These are phyloP conservation scores for Phasia obesa DNA, from an alignment of 2,888 invertebrate genomes.

Conservation along the genomic window DNA sequence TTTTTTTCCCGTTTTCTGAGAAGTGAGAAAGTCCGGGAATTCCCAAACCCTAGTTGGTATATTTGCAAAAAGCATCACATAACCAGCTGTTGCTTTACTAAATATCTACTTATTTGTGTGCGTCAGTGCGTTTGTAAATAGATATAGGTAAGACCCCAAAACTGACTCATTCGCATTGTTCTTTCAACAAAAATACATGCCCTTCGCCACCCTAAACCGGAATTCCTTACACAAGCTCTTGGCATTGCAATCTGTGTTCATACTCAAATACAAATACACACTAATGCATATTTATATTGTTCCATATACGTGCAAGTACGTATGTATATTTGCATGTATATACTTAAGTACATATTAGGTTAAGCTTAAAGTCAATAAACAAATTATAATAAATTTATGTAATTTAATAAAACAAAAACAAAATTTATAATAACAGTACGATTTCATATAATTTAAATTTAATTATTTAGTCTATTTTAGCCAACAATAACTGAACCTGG, in stretches of 20 bases:
- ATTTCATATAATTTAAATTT: too few relatives aligned
- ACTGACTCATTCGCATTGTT: slow-evolving; percentile 34
- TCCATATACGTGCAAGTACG: too few relatives aligned
- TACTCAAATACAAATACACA: slow-evolving; percentile 2
- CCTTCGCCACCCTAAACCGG: slow-evolving; percentile 63
- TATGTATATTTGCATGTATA: background rate
- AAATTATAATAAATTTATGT: too few relatives aligned
- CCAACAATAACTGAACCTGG: too few relatives aligned
- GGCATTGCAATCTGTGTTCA: slow-evolving; percentile 53
- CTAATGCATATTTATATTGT: background rate
- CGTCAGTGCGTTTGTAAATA: background rate
- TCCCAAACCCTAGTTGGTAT: background rate
- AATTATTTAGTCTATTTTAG: too few relatives aligned
- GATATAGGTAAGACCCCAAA: slow-evolving; percentile 40
- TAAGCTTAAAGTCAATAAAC: too few relatives aligned
- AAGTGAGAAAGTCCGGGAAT: too few relatives aligned
- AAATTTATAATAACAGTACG: too few relatives aligned
- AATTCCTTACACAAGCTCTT: slow-evolving; percentile 62
- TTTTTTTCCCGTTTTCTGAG: too few relatives aligned
- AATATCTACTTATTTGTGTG: background rate
- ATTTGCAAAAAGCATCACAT: slow-evolving; percentile 19
- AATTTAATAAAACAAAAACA: too few relatives aligned
- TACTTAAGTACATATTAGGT: too few relatives aligned
- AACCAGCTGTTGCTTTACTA: slow-evolving; percentile 62
- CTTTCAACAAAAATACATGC: slow-evolving; percentile 14